Evolutionary conservation across 1,140 invertebrate species (phyloP).

Genomic region (Caenorhabditis brenneri): DNA sequence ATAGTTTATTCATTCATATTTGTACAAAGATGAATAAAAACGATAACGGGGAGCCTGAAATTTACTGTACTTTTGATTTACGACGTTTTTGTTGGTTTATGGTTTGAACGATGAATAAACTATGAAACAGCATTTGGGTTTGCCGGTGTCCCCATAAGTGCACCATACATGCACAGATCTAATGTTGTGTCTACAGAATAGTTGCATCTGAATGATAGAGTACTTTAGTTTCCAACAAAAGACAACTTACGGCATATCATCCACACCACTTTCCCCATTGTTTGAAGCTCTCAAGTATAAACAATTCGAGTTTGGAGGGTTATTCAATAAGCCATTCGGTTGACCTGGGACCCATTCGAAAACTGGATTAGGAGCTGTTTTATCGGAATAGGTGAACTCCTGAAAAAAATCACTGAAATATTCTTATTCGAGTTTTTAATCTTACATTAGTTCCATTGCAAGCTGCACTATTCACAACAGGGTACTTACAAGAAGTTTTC

Average conservation of each 20-base stretch:
- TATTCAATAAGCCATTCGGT: neutral
- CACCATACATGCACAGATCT: too few species aligned
- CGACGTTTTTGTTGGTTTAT: too few species aligned
- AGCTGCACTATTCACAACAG: neutral
- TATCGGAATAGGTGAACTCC: neutral
- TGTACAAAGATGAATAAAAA: too few species aligned
- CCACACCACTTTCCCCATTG: neutral
- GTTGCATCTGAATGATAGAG: neutral
- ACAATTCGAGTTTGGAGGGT: neutral
- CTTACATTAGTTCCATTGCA: neutral
- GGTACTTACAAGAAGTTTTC: neutral
- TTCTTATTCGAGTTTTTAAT: neutral
- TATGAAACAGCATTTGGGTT: too few species aligned
- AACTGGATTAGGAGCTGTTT: neutral
- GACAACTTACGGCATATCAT: neutral
- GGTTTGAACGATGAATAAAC: too few species aligned
- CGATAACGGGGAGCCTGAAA: too few species aligned
- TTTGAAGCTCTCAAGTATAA: neutral
- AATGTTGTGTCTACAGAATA: neutral
- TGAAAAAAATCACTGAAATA: neutral
- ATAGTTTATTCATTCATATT: too few species aligned
- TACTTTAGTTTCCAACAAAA: neutral
- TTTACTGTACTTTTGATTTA: too few species aligned
- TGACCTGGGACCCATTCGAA: neutral
- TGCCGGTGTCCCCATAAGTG: too few species aligned